These are phyloP conservation scores for Leptopilina clavipes DNA, from an alignment of 1,140 invertebrate species.

Conservation along the genomic window DNA sequence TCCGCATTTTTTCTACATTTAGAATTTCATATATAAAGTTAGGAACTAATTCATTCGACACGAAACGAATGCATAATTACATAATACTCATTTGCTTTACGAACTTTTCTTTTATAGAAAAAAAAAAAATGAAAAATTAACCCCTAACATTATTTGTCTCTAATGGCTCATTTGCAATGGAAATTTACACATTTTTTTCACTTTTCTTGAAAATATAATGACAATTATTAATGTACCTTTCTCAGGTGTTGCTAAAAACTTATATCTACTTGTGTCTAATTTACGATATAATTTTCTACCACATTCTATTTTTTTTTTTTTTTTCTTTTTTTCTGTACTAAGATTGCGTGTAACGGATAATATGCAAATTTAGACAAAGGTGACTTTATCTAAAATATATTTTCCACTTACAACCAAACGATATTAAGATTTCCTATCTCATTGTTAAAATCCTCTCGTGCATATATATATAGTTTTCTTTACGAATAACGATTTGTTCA, in stretches of 20 bases:
- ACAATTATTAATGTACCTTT: background rate
- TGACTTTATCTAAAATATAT: slow-evolving; percentile 20
- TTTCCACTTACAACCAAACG: slow-evolving; percentile 11
- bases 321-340: background rate
- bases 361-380: slow-evolving; percentile 11
- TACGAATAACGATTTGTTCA: background rate
- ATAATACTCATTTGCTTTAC: slow-evolving; percentile 16
- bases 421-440: slow-evolving; percentile 12
- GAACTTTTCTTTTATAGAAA: background rate
- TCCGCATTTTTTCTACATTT: background rate
- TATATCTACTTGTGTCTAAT: slow-evolving; percentile 15
- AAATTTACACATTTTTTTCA: background rate
- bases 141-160: background rate
- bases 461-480: background rate
- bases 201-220: slow-evolving; percentile 10
- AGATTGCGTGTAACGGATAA: slow-evolving; percentile 8
- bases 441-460: slow-evolving; percentile 13
- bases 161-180: background rate
- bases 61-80: slow-evolving; percentile 21
- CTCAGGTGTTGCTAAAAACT: background rate
- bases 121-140: background rate
- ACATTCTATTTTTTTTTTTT: too few species aligned
- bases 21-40: background rate
- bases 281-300: slow-evolving; percentile 14
- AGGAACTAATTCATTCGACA: slow-evolving; percentile 1